Conservation (phyloP, 2,888 invertebrate genomes). For the Morinoia aosen region DNA sequence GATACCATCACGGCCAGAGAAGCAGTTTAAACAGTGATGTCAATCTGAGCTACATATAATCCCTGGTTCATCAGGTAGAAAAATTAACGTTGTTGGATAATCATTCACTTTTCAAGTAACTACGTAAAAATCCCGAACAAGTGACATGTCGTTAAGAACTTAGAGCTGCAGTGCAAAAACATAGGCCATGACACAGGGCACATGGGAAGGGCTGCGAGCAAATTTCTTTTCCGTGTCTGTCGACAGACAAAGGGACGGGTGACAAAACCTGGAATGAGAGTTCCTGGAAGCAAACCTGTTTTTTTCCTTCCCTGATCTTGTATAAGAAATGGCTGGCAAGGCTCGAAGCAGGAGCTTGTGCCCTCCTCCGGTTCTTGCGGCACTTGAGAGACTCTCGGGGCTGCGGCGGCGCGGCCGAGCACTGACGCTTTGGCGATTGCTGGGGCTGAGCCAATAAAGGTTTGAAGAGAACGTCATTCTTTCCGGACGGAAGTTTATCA, state of each 20-base stretch:
- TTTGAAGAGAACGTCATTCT: background rate
- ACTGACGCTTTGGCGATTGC: background rate
- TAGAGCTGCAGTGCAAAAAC: background rate
- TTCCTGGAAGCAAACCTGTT: background rate
- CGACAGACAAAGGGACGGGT: background rate
- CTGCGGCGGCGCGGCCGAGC: background rate
- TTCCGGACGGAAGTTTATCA: background rate
- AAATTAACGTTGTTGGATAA: too few species aligned
- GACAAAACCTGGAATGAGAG: constrained; percentile 1
- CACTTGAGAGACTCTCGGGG: background rate
- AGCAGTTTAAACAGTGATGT: too few species aligned
- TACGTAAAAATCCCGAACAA: background rate
- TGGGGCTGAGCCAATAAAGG: constrained; percentile 12
- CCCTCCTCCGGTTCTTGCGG: background rate
- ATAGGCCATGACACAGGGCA: background rate
- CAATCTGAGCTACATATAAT: too few species aligned
- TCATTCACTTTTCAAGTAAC: too few species aligned
- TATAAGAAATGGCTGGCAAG: background rate
- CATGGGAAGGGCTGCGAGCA: background rate
- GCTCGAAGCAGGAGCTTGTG: background rate
- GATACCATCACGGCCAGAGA: too few species aligned
- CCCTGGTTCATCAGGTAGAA: too few species aligned
- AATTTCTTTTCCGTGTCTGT: background rate
- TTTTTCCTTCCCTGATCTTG: background rate
- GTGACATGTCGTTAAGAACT: background rate